phyloP scores from a whole-genome alignment of 1,140 invertebrate genomes.

The Zaprionus capensis region DNA sequence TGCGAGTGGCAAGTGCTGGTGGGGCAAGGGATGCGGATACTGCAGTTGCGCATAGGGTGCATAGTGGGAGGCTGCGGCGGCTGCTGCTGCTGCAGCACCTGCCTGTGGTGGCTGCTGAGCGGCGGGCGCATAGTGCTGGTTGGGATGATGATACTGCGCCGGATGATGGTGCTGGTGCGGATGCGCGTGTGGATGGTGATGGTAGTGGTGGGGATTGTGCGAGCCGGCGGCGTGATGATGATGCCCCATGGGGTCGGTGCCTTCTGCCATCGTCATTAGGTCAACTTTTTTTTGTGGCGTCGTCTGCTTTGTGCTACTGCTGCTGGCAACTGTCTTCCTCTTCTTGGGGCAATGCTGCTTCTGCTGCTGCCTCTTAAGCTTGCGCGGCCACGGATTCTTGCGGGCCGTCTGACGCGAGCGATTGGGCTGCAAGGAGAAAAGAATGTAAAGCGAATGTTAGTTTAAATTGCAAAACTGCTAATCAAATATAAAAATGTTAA shows the following conservation, averaged over 20 bases:
- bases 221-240: constrained; percentile 76
- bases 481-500: background rate
- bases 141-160: constrained; percentile 55
- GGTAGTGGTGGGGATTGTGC: constrained; percentile 70
- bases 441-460: background rate
- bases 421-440: constrained; percentile 35
- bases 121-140: constrained; percentile 55
- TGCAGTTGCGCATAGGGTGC: constrained; percentile 67
- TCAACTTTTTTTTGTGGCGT: constrained; percentile 77
- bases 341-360: constrained; percentile 14
- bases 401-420: constrained; percentile 37
- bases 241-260: constrained; percentile 84
- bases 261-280: constrained; percentile 85
- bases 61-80: constrained; percentile 51
- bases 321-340: constrained; percentile 27
- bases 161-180: constrained; percentile 58
- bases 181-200: constrained; percentile 65
- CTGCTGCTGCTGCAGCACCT: constrained; percentile 41
- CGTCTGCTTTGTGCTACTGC: constrained; percentile 38
- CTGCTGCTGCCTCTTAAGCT: background rate
- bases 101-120: constrained; percentile 47
- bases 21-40: constrained; percentile 68
- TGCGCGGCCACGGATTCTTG: constrained; percentile 52
- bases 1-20: constrained; percentile 61
- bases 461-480: background rate